Percentiles rank a stretch among this genome's conserved stretches.
Evolutionary conservation across 2,888 invertebrate genomes (phyloP).

Genomic region (Acrocera orbiculus): DNA sequence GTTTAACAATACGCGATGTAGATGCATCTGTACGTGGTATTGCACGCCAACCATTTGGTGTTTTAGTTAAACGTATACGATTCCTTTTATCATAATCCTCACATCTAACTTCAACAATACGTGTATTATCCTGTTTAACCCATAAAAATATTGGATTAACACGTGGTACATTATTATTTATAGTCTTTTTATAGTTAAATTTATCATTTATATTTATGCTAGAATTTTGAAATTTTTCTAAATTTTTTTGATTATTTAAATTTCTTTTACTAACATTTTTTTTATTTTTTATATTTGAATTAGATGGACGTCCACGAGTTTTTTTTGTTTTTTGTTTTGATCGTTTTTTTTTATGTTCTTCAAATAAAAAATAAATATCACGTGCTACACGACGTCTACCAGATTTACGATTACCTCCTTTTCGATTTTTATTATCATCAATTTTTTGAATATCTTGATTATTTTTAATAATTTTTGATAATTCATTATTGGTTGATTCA

Average conservation of each 20-base stretch:
- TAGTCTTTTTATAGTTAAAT: not conserved
- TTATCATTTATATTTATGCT: not conserved
- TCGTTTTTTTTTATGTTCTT: conserved; percentile 17
- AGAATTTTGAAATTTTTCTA: not conserved
- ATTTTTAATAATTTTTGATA: not conserved
- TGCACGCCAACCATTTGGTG: conserved; percentile 64
- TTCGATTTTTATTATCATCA: conserved; percentile 1
- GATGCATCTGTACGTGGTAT: conserved; percentile 54
- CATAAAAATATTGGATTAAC: conserved; percentile 73
- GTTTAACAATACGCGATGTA: conserved; percentile 23
- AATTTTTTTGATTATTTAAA: not conserved
- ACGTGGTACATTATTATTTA: conserved; percentile 30
- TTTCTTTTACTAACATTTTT: not conserved
- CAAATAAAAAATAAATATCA: conserved; percentile 28
- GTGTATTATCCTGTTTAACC: conserved; percentile 63
- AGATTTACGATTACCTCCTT: conserved; percentile 19
- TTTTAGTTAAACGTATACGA: conserved; percentile 66
- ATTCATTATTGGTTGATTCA: not conserved
- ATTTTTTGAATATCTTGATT: not conserved
- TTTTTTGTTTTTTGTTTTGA: conserved; percentile 8
- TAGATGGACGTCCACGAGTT: conserved; percentile 18
- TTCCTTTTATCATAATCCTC: conserved; percentile 77
- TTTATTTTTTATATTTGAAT: conserved; percentile 16
- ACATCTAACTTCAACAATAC: conserved; percentile 67
- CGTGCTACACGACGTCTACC: conserved; percentile 28